A percentile compares a stretch with the other conserved stretches of the same genome.
Evolutionary conservation across 2,113 vertebrate genomes (phyloP).

Genomic region (Gulo gulo): DNA sequence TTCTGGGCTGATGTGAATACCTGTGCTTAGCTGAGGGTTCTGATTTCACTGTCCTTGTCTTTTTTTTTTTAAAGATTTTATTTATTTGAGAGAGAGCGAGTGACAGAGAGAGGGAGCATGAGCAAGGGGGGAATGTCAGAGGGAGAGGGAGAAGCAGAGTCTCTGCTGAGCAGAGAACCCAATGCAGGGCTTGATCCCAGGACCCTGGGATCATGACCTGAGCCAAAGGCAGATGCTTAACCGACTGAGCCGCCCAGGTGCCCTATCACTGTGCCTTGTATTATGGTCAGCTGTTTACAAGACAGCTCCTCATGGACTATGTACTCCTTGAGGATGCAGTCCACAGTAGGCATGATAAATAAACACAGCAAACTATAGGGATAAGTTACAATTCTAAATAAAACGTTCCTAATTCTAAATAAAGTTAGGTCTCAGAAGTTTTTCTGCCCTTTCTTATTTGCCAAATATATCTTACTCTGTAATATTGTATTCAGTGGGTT

Average conservation of each 20-base stretch:
- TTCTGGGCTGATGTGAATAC: not conserved
- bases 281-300: not conserved
- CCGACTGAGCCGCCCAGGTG: no score
- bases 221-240: no score
- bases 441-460: not conserved
- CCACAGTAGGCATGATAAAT: not conserved
- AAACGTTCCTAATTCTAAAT: not conserved
- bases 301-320: not conserved
- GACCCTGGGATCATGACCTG: no score
- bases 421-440: not conserved
- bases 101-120: no score
- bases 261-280: not conserved
- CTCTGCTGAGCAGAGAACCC: no score
- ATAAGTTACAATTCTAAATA: not conserved
- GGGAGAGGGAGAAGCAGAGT: no score
- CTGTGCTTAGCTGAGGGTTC: not conserved
- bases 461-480: not conserved
- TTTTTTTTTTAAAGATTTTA: not conserved
- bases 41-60: not conserved
- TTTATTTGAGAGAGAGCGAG: no score
- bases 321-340: not conserved
- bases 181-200: no score
- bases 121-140: no score
- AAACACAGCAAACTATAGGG: not conserved
- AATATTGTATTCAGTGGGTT: not conserved